A percentile compares a stretch with the other conserved stretches of the same genome.
Conservation (phyloP, 1,140 invertebrate genomes). For the Penaeus japonicus region DNA sequence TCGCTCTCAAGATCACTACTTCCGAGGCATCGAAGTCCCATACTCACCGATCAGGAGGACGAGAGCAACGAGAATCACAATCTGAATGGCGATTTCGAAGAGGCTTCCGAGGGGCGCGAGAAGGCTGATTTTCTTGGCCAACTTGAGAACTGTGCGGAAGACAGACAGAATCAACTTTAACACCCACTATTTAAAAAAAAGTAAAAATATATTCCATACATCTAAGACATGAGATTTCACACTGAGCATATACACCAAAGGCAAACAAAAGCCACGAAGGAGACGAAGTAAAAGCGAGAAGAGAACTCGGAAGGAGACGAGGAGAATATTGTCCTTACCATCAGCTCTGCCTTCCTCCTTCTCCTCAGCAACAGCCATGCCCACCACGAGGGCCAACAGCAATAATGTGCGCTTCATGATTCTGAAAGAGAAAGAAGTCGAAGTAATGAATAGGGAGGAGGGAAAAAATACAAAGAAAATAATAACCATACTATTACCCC, state of each 20-base stretch:
- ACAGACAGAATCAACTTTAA: too few relatives aligned
- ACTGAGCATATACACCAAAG: too few relatives aligned
- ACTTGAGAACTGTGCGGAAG: not conserved
- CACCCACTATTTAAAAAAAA: too few relatives aligned
- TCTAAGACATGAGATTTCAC: too few relatives aligned
- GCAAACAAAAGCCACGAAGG: too few relatives aligned
- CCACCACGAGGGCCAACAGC: not conserved
- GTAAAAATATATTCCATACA: too few relatives aligned
- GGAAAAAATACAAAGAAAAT: too few relatives aligned
- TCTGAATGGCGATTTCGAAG: not conserved
- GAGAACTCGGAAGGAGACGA: not conserved
- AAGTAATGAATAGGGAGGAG: too few relatives aligned
- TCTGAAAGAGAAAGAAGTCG: too few relatives aligned
- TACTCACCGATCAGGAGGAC: slow-evolving; percentile 8
- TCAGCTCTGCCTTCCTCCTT: not conserved
- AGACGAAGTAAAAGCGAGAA: not conserved
- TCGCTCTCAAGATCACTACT: too few relatives aligned
- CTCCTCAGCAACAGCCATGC: not conserved
- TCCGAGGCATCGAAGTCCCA: too few relatives aligned
- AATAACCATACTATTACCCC: too few relatives aligned
- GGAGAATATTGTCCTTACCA: not conserved
- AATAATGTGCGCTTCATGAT: not conserved
- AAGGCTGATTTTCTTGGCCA: not conserved
- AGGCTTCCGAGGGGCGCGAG: not conserved
- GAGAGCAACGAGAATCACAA: not conserved